These are phyloP conservation scores for Tenthredo distinguenda DNA, from an alignment of 2,888 invertebrate species.

Conservation along the genomic window DNA sequence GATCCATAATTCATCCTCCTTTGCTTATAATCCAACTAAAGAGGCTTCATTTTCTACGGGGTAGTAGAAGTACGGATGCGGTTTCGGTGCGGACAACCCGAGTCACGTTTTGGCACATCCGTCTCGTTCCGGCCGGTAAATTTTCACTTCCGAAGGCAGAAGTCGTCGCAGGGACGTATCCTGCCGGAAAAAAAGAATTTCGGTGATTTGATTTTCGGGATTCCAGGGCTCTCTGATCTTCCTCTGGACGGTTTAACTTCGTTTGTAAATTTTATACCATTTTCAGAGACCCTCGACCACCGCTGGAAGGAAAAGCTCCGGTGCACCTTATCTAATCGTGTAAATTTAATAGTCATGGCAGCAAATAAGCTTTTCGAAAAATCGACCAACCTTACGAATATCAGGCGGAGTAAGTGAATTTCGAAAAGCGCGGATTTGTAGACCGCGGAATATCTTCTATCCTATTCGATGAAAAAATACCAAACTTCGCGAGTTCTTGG, in stretches of 20 bases:
- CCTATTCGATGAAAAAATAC: not conserved
- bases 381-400: not conserved
- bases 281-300: not conserved
- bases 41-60: too few relatives aligned
- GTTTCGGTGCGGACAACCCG: not conserved
- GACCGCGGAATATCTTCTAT: not conserved
- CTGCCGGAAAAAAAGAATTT: not conserved
- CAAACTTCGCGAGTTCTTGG: not conserved
- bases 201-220: slow-evolving; percentile 35
- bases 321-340: not conserved
- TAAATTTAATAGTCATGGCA: not conserved
- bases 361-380: not conserved
- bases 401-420: not conserved
- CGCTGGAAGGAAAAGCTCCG: not conserved
- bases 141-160: slow-evolving; percentile 26
- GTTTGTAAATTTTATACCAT: not conserved
- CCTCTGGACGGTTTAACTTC: not conserved
- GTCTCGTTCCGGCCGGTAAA: slow-evolving; percentile 22
- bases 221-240: slow-evolving; percentile 3
- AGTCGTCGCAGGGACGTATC: not conserved
- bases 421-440: not conserved
- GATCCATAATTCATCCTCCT: not conserved
- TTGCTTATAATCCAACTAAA: not conserved
- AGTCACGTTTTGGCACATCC: slow-evolving; percentile 26
- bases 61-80: not conserved